Base-by-base conservation (phyloP, 2,797 vertebrate species). In the Benthosema pterotum region DNA sequence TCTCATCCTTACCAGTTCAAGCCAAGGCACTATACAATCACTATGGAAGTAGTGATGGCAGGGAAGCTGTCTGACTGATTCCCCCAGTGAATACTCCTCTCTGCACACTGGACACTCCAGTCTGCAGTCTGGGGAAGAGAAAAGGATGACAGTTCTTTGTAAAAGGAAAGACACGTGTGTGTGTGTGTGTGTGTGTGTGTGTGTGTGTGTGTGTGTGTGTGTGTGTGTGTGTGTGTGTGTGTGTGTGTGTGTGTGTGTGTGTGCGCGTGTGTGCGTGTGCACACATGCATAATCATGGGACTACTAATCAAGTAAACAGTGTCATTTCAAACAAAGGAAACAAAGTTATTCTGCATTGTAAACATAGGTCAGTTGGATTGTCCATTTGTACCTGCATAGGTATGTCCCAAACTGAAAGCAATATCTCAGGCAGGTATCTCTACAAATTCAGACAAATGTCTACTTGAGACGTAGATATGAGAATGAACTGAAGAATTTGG, bases 11-110 rank as follows among this genome's bases (percentile, higher is more conserved):
- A 98, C 96, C 95, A 97, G 88, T 76, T 99, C 94, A 63, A 97
- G 83, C 96, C 96, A 98, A 0, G 95, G 96, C 72, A 98, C 95
- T 64, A 98, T 96, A 79, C 95, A 96, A 79, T 91, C 91, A 90
- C 93, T 92, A 83, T 98, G 97, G 83, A 97, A 98, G 88, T 93
- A 87, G 81, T 98, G 96, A 54, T 94, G 94, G 82, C 95, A 96
- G 15, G 96, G 95, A 8, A 98, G 87, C 87, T 97, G 95, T 79
- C 92, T 91, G 49, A 95, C 96, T 53, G 89, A 89, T 72, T 98
- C 95, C 0, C 90, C 91, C 12, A 91, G 79, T 0, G 86, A 50
- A 71, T 94, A 98, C 75, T 96, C 95, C 70, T 98, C 95, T 77
- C 95, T 94, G 66, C 95, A 98, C 47, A 98, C 94, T 0, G 96